Evolutionary conservation across 2,113 vertebrate genomes (phyloP), one percentile per base, ranked within the genome.

Genomic region (Cheilinus undulatus): DNA sequence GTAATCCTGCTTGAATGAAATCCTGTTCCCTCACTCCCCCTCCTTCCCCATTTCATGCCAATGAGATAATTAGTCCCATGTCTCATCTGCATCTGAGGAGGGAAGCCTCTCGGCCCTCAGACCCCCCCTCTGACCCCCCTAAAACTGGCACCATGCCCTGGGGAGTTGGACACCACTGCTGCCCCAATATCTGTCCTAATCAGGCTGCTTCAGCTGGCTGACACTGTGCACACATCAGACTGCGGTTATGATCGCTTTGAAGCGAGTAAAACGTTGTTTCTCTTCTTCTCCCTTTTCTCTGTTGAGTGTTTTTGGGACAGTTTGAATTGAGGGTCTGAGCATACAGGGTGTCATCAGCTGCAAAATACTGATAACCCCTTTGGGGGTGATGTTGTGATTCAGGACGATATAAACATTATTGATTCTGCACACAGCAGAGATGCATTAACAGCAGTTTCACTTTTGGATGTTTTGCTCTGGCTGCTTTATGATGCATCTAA

Each of bases 31-130:
- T 23, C 26, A 22, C 54, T 45, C 38, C 23, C 57, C 36, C 49
- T n/a, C 12, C n/a, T 51, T 30, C 53, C 34, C 45, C 20, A 64
- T 54, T 84, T 64, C 56, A 76, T 84, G 73, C 68, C 91, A 84
- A 71, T 89, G 79, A 87, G 87, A 89, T 91, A 89, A 92, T 92
- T 88, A 91, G 87, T 57, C 73, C 79, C 86, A 76, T 80, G 84
- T 91, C 80, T 89, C 79, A 79, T 90, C 76, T 87, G 83, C 80
- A 82, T 90, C 66, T 81, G 78, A 87, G 69, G 45, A 70, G 66
- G 76, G 65, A 59, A 38, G 26, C 64, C 59, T 59, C 38, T 61
- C 7, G 4, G 3, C 32, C 17, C 60, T 8, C 8, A 8, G 12
- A 27, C 7, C 5, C 42, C 12, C 34, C n/a, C 22, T 22, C 15